Evolutionary conservation across 2,888 invertebrate species (phyloP).

Genomic region (Coelinius sp.): DNA sequence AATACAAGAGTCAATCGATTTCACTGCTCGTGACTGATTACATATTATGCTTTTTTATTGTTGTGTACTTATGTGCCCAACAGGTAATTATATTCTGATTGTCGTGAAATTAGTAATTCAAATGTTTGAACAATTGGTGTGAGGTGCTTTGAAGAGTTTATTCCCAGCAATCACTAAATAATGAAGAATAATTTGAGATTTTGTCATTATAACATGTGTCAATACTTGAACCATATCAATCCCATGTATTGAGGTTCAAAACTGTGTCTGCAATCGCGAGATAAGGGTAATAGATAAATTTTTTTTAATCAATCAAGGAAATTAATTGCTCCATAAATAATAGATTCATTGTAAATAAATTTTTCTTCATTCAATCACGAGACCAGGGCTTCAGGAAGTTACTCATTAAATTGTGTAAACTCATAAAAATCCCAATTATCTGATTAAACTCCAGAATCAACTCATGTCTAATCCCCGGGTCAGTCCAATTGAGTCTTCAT

Average conservation of each 20-base stretch:
- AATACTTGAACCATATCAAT: not conserved
- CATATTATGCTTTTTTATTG: not conserved
- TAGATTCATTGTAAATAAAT: not conserved
- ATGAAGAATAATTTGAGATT: not conserved
- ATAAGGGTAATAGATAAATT: not conserved
- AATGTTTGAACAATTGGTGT: not conserved
- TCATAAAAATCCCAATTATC: no score
- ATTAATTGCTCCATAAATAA: not conserved
- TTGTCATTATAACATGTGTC: no score
- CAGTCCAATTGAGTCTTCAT: not conserved
- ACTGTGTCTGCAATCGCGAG: not conserved
- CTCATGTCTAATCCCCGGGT: not conserved
- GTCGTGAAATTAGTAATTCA: not conserved
- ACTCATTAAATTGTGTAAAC: no score
- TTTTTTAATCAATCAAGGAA: no score
- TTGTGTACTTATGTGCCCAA: not conserved
- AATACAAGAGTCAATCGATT: constrained; percentile 1
- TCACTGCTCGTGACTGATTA: not conserved
- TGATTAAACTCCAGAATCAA: not conserved
- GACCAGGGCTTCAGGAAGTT: no score
- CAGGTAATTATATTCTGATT: not conserved
- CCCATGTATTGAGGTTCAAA: not conserved
- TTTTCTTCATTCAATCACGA: not conserved
- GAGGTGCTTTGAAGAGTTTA: not conserved
- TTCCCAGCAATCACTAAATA: not conserved